phyloP scores from a whole-genome alignment of 1,140 invertebrate species.

The Dolichoris vasculosae region DNA sequence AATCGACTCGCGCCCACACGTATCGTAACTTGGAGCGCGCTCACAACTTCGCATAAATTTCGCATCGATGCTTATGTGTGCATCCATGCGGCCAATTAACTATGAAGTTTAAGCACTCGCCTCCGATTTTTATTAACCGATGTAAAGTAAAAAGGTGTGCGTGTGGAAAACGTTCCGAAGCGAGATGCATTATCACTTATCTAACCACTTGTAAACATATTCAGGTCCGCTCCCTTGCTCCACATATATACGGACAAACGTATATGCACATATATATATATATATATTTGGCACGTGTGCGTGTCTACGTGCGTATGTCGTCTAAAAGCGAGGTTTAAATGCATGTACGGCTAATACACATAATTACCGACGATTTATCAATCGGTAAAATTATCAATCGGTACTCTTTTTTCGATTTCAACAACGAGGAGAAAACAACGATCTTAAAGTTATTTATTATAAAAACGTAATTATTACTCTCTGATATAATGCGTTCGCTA shows the following conservation, averaged over 20 bases:
- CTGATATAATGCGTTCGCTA: neutral
- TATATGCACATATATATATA: too few species aligned
- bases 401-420: neutral
- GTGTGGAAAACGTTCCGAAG: slow-evolving; percentile 7
- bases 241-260: too few species aligned
- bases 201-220: slow-evolving; percentile 33
- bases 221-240: neutral
- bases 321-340: neutral
- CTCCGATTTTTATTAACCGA: neutral
- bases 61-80: neutral
- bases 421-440: neutral
- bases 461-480: slow-evolving; percentile 34
- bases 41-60: slow-evolving; percentile 16
- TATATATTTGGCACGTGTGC: too few species aligned
- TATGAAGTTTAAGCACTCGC: slow-evolving; percentile 5
- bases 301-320: neutral
- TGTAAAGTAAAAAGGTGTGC: neutral
- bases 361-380: slow-evolving; percentile 42
- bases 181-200: slow-evolving; percentile 40
- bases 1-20: slow-evolving; percentile 40
- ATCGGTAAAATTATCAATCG: neutral
- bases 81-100: slow-evolving; percentile 38
- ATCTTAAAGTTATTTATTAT: slow-evolving; percentile 8
- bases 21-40: neutral
- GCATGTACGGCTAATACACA: slow-evolving; percentile 18